A percentile compares a stretch with the other conserved stretches of the same genome.
Evolutionary conservation across 2,113 vertebrate genomes (phyloP).

Genomic region (Corythornis vintsioides): DNA sequence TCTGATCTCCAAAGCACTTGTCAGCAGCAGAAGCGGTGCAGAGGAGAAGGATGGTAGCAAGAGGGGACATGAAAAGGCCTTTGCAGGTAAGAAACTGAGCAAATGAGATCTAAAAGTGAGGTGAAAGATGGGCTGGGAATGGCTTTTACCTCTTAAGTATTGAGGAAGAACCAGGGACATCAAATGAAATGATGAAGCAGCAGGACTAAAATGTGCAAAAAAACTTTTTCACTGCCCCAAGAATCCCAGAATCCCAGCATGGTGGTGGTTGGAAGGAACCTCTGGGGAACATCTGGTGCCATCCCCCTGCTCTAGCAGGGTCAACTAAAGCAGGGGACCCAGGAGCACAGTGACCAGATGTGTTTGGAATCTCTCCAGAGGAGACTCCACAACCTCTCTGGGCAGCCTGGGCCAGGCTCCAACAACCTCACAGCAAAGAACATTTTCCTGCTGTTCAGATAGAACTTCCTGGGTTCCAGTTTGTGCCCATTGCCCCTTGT

Average conservation of each 20-base stretch:
- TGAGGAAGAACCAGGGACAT: background rate
- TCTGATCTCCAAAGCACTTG: background rate
- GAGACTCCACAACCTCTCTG: too few species aligned
- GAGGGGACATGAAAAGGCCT: background rate
- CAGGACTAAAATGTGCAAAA: accelerated
- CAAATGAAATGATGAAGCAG: background rate
- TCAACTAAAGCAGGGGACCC: too few species aligned
- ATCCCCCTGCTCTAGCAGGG: too few species aligned
- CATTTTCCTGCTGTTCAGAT: too few species aligned
- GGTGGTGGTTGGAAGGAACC: background rate
- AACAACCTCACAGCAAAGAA: too few species aligned
- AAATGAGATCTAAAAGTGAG: background rate
- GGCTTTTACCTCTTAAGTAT: background rate
- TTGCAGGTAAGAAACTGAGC: background rate
- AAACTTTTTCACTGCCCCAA: background rate
- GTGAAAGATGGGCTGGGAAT: background rate
- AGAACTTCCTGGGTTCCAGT: too few species aligned
- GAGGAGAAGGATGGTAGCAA: background rate
- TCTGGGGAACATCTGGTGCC: background rate
- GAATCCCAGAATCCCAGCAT: background rate
- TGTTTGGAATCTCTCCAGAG: too few species aligned
- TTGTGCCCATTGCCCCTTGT: too few species aligned
- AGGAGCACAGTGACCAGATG: too few species aligned
- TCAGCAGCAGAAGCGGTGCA: background rate
- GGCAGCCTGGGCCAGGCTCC: too few species aligned